These are phyloP conservation scores for Ophioninae sp. DNA, from an alignment of 2,888 invertebrate genomes.

Conservation along the genomic window DNA sequence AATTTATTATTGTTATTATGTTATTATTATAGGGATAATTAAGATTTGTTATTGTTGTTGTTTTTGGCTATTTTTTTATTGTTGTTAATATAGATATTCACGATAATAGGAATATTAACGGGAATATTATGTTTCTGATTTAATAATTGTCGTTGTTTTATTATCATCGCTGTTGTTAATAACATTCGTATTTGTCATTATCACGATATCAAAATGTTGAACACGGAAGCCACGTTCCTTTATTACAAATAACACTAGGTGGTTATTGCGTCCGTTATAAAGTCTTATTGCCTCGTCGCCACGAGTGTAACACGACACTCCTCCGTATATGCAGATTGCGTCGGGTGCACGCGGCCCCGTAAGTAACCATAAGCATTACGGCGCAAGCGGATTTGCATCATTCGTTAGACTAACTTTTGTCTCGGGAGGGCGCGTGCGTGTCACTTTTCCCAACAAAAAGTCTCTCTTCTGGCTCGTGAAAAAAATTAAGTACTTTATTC, in stretches of 20 bases:
- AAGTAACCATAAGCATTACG: constrained; percentile 44
- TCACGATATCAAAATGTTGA: too few relatives aligned
- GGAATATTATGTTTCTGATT: background rate
- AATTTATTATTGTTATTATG: too few relatives aligned
- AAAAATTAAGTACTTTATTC: too few relatives aligned
- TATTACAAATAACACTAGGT: constrained; percentile 24
- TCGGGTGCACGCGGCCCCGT: constrained; percentile 55
- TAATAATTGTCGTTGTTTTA: constrained; percentile 5
- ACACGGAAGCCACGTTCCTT: constrained; percentile 14
- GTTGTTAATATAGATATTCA: background rate
- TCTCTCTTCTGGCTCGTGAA: too few relatives aligned
- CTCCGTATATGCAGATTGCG: constrained; percentile 55
- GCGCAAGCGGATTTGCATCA: constrained; percentile 42
- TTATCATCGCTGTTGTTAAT: constrained; percentile 20
- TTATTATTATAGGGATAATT: background rate
- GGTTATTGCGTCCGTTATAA: constrained; percentile 12
- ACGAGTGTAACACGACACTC: constrained; percentile 62
- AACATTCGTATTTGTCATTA: too few relatives aligned
- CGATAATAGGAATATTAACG: constrained; percentile 24
- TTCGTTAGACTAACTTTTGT: constrained; percentile 50
- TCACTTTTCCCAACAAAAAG: constrained; percentile 24
- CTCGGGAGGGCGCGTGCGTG: constrained; percentile 25
- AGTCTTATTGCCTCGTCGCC: constrained; percentile 19
- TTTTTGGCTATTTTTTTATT: background rate
- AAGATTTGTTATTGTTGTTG: background rate